Conservation (phyloP, 2,888 invertebrate genomes). For the Girardia tigrina region DNA sequence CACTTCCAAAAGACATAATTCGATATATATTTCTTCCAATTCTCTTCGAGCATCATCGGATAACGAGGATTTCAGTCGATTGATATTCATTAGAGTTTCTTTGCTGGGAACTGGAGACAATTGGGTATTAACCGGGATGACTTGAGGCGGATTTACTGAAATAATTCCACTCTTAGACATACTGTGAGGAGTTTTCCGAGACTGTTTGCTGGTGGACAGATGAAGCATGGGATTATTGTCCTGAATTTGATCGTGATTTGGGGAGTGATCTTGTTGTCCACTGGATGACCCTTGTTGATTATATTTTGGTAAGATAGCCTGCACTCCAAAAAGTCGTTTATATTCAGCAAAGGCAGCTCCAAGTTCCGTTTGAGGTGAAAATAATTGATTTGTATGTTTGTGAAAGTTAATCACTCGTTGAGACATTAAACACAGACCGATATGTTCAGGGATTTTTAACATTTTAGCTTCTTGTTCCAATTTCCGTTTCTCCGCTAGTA, state of each 20-base stretch:
- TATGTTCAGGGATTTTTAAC: slow-evolving; percentile 9
- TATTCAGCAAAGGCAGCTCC: slow-evolving; percentile 6
- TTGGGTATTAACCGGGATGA: background rate
- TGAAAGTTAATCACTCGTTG: background rate
- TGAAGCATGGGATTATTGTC: background rate
- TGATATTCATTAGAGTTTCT: background rate
- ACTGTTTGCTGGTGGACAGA: background rate
- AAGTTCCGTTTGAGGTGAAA: slow-evolving; percentile 2
- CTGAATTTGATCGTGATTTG: background rate
- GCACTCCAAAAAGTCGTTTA: background rate
- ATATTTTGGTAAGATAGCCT: background rate
- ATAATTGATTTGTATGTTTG: slow-evolving; percentile 7
- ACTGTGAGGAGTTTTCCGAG: background rate
- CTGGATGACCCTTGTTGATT: background rate
- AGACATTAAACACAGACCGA: background rate
- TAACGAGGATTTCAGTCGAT: background rate
- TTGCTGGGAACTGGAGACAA: background rate
- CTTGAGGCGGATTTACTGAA: background rate
- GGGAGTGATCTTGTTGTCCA: background rate
- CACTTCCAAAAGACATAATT: slow-evolving; percentile 8
- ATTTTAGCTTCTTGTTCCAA: background rate
- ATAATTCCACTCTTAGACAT: background rate
- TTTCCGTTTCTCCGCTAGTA: background rate
- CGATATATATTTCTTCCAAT: slow-evolving; percentile 13
- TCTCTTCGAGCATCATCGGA: background rate